A percentile compares a stretch with the other conserved stretches of the same genome.
These are phyloP conservation scores for Tarsius wallacei DNA, from an alignment of 2,797 vertebrate genomes.

Conservation along the genomic window DNA sequence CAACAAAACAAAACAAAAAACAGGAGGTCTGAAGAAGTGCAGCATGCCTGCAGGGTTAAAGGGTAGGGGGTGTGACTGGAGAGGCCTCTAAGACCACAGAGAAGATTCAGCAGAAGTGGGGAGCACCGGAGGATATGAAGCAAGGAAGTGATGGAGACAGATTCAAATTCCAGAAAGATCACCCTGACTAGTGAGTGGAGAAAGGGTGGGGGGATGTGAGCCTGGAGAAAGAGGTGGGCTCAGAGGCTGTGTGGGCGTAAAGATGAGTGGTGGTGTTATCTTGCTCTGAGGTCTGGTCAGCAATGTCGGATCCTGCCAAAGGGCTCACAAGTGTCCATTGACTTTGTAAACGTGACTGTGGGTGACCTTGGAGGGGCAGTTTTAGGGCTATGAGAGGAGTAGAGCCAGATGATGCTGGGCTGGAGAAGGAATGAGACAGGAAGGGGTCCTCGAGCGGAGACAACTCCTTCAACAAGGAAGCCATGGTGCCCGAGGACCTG, in stretches of 20 bases:
- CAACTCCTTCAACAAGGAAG: background rate
- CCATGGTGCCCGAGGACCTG: background rate
- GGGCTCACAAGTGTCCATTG: background rate
- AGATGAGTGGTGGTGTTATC: too few species aligned
- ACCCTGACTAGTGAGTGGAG: background rate
- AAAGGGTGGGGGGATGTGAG: background rate
- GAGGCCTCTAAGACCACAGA: background rate
- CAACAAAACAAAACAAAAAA: too few species aligned
- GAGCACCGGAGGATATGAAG: background rate
- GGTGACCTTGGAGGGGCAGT: background rate
- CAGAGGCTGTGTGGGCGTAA: fast-evolving
- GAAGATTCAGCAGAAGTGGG: background rate
- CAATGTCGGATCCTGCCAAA: background rate
- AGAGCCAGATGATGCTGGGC: background rate
- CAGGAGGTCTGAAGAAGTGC: background rate
- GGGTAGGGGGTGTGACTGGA: background rate
- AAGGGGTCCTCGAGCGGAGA: background rate
- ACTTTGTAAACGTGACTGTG: background rate
- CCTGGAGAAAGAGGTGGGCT: background rate
- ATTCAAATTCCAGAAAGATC: background rate
- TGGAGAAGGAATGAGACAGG: background rate
- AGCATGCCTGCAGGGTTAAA: fast-evolving
- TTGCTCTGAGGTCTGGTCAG: too few species aligned
- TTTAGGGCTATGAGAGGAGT: background rate
- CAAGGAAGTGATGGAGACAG: too few species aligned